Evolutionary conservation across 37 sponge, comb jelly and placozoan genomes (phyloP).

Genomic region (Theonella swinhoei): DNA sequence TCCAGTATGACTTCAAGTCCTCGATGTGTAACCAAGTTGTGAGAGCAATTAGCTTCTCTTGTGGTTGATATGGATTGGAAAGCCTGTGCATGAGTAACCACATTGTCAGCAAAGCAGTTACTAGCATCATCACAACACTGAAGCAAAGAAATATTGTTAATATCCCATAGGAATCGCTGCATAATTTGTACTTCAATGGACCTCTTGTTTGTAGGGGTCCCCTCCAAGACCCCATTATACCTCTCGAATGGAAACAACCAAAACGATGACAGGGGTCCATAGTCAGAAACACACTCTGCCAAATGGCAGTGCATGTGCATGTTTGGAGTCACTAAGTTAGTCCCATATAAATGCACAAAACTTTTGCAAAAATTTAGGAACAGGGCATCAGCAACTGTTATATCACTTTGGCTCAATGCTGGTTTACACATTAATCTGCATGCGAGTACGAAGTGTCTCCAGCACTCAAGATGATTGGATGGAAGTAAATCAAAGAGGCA

Average conservation of each 20-base stretch:
- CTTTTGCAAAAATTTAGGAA: conserved; percentile 21
- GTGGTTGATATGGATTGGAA: too few species aligned
- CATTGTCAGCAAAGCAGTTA: too few species aligned
- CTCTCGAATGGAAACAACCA: background rate
- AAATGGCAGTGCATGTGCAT: conserved; percentile 61
- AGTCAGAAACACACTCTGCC: conserved; percentile 33
- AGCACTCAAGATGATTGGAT: too few species aligned
- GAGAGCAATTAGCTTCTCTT: too few species aligned
- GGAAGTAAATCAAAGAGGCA: background rate
- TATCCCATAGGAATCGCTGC: background rate
- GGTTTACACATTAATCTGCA: background rate
- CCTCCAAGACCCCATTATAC: too few species aligned
- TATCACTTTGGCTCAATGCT: conserved; percentile 10
- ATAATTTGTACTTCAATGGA: too few species aligned
- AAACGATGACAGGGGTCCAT: conserved; percentile 16
- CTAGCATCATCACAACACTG: too few species aligned
- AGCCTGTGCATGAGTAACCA: too few species aligned
- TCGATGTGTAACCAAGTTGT: too few species aligned
- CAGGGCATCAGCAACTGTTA: conserved; percentile 27
- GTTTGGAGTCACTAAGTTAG: conserved; percentile 28
- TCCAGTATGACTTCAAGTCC: too few species aligned
- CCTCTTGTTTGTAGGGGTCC: too few species aligned
- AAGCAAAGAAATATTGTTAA: background rate
- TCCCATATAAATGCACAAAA: conserved; percentile 21
- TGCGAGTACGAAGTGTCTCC: conserved; percentile 39